A percentile compares a stretch with the other conserved stretches of the same genome.
phyloP scores from a whole-genome alignment of 2,113 vertebrate genomes.

The Osmerus mordax region DNA sequence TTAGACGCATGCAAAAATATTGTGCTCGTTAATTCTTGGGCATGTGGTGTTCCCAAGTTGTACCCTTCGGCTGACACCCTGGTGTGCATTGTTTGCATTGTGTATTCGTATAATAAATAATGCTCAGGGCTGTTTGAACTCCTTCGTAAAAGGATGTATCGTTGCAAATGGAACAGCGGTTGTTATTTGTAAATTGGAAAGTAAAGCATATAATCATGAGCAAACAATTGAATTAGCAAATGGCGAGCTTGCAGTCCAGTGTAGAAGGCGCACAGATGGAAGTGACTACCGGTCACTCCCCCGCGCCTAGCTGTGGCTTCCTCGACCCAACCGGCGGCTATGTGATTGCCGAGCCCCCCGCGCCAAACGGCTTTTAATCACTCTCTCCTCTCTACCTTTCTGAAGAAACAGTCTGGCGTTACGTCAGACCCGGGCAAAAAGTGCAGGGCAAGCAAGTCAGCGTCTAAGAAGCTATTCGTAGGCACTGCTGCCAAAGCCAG shows the following conservation, averaged over 20 bases:
- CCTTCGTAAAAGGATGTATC: too few relatives aligned
- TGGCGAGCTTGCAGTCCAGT: constrained; percentile 7
- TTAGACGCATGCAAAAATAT: too few relatives aligned
- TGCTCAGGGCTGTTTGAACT: too few relatives aligned
- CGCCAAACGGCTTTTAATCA: constrained; percentile 3
- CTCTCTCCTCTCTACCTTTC: constrained; percentile 61
- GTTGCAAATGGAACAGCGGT: too few relatives aligned
- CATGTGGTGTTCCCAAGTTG: too few relatives aligned
- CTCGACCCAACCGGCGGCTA: constrained; percentile 47
- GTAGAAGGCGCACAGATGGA: constrained; percentile 47
- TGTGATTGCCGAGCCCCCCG: constrained; percentile 18
- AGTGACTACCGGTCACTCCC: constrained; percentile 42
- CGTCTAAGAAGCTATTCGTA: constrained; percentile 67
- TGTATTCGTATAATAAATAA: too few relatives aligned
- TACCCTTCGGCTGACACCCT: too few relatives aligned
- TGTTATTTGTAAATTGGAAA: too few relatives aligned
- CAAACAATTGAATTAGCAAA: too few relatives aligned
- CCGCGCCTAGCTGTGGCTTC: constrained; percentile 38
- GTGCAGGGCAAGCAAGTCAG: constrained; percentile 72
- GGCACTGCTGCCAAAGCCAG: constrained; percentile 70
- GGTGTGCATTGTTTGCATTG: too few relatives aligned
- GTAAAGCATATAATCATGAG: too few relatives aligned
- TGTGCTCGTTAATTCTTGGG: too few relatives aligned
- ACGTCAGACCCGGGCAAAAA: constrained; percentile 69
- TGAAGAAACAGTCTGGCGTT: constrained; percentile 66